Base-by-base conservation (phyloP, 2,113 vertebrate genomes). In the Balaeniceps rex region DNA sequence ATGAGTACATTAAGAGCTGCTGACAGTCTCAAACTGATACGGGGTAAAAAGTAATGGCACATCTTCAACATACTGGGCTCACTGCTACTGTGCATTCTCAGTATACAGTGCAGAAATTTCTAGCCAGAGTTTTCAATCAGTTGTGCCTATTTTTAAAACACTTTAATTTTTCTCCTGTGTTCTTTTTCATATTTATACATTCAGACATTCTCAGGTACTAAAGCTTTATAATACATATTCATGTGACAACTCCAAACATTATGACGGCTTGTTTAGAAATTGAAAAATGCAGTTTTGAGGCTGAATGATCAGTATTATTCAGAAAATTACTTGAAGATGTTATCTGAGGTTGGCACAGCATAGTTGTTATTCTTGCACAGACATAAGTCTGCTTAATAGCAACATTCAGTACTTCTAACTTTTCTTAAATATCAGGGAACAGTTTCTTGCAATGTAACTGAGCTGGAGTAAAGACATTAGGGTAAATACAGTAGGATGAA, bases 261-360 rank as follows among this genome's bases (percentile, higher is more conserved):
- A 72, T 84, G 52, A 91, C 69, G 33, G 11, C 74, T 94, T 94
- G 46, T 94, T 94, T 84, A 79, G 83, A 94, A 91, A 77, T 24
- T 74, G 34, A 91, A 88, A 94, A 92, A 76, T 65, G 31, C 47
- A 34, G 7, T 91, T 97, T 93, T 93, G 52, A 89, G 61, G 33
- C 51, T 75, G 46, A 89, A 83, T 87, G 52, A 94, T 87, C 49
- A 65, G 12, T 69, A 71, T 91, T 92, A 89, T 66, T 95, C 72
- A 85, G 49, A 92, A 92, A 95, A 91, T 83, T 7, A 49, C 36
- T 60, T 54, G 47, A 78, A 33, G 36, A 25, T 81, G 5, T 89
- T 82, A 64, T 94, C 5, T 61, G 34, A 65, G 25, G 31, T 52
- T 91, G 65, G 42, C 54, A 36, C 19, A 71, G 47, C 42, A 55